Conservation (phyloP, 2,113 vertebrate genomes). For the Mormyrus iriodes region DNA sequence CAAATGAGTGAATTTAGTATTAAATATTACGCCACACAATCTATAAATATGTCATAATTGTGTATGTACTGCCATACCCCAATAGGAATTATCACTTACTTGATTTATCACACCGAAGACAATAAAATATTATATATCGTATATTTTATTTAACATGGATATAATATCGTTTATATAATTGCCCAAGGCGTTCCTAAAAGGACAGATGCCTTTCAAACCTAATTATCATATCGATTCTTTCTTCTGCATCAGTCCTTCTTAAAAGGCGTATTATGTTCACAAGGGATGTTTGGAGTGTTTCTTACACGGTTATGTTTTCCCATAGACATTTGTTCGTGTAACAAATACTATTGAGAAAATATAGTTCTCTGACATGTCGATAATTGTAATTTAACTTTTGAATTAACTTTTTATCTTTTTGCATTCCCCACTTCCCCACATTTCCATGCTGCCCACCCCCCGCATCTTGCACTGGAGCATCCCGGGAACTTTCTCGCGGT, state of each 20-base stretch:
- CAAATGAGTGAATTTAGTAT: too few relatives aligned
- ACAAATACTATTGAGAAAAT: not conserved
- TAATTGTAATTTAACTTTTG: not conserved
- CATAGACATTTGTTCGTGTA: not conserved
- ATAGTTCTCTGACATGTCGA: not conserved
- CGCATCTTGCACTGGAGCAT: not conserved
- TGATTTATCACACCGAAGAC: not conserved
- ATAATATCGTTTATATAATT: not conserved
- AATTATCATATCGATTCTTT: not conserved
- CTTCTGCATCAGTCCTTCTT: not conserved
- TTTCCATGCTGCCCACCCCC: not conserved
- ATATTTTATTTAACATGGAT: not conserved
- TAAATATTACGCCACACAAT: not conserved
- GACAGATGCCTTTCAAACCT: not conserved
- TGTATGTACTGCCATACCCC: not conserved
- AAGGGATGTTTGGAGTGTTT: not conserved
- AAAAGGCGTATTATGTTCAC: not conserved
- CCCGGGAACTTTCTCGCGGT: not conserved
- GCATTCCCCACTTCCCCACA: not conserved
- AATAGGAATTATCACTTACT: not conserved
- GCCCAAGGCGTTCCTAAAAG: not conserved
- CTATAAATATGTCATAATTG: not conserved
- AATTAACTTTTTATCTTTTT: not conserved
- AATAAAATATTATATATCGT: too few relatives aligned
- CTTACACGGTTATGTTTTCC: not conserved